Conservation (phyloP, 35 echinoderm and acorn worm genomes). For the Diadema setosum region DNA sequence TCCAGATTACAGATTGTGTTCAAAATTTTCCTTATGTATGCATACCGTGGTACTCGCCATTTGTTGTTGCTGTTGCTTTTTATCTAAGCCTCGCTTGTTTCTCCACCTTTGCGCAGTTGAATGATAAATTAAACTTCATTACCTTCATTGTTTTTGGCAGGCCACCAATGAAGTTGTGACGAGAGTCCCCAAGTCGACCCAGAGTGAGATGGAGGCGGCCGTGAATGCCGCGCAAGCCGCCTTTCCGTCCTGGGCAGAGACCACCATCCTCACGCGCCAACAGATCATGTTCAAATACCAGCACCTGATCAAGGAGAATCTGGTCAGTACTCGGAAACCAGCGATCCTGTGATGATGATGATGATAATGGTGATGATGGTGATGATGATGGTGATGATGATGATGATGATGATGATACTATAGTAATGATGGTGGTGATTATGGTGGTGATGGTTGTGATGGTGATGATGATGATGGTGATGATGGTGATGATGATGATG, state of each 20-base stretch:
- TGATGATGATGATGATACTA: too few species aligned
- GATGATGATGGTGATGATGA: neutral
- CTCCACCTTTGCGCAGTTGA: too few species aligned
- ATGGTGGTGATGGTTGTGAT: too few species aligned
- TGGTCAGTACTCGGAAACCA: conserved; percentile 39
- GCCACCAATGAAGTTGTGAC: conserved; percentile 98
- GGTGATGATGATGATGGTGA: too few species aligned
- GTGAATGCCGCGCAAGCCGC: conserved; percentile 68
- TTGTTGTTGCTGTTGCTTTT: too few species aligned
- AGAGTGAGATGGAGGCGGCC: conserved; percentile 88
- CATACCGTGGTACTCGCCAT: too few species aligned
- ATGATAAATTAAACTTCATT: too few species aligned
- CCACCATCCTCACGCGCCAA: conserved; percentile 72
- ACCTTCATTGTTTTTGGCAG: too few species aligned
- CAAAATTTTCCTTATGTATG: too few species aligned
- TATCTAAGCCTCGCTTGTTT: too few species aligned
- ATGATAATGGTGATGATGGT: neutral
- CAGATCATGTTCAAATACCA: conserved; percentile 98
- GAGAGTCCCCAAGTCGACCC: conserved; percentile 87
- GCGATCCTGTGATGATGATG: neutral
- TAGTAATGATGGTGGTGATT: too few species aligned
- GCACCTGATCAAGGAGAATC: conserved; percentile 85
- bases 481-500: neutral
- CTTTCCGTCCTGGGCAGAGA: conserved; percentile 65
- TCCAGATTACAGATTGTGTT: too few species aligned